Conservation (phyloP, 2,113 vertebrate genomes). For the Hippocampus guttulatus region DNA sequence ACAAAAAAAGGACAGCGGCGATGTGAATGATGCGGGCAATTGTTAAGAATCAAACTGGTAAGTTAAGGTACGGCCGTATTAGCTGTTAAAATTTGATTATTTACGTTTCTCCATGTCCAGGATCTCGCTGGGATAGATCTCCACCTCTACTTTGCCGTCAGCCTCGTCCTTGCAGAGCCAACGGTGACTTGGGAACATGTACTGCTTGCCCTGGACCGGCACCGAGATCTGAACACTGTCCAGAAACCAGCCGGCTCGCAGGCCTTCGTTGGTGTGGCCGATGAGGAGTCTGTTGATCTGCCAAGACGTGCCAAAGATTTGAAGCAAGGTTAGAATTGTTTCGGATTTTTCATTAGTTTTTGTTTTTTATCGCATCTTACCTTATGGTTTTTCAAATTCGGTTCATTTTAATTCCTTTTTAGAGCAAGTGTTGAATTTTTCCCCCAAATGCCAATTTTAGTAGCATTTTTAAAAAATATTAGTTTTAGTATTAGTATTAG, state of each 20-base stretch:
- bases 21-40: too few species aligned
- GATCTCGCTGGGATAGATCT: conserved; percentile 92
- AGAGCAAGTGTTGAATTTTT: neutral
- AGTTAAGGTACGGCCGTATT: too few species aligned
- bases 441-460: neutral
- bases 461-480: too few species aligned
- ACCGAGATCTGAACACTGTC: conserved; percentile 88
- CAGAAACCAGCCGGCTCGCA: conserved; percentile 89
- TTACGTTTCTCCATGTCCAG: conserved; percentile 86
- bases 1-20: too few species aligned
- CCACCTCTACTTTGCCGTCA: conserved; percentile 90
- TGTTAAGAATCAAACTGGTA: too few species aligned
- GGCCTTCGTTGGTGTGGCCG: conserved; percentile 86
- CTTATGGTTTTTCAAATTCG: too few species aligned
- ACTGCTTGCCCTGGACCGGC: conserved; percentile 85
- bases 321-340: neutral
- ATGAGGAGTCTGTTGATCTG: conserved; percentile 89
- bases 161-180: conserved; percentile 94
- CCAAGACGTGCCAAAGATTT: neutral
- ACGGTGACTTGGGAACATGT: conserved; percentile 94
- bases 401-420: too few species aligned
- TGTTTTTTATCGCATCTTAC: neutral
- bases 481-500: neutral
- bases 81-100: neutral
- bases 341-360: neutral